Conservation (phyloP, 1,140 invertebrate genomes). For the Parasteatoda tepidariorum region DNA sequence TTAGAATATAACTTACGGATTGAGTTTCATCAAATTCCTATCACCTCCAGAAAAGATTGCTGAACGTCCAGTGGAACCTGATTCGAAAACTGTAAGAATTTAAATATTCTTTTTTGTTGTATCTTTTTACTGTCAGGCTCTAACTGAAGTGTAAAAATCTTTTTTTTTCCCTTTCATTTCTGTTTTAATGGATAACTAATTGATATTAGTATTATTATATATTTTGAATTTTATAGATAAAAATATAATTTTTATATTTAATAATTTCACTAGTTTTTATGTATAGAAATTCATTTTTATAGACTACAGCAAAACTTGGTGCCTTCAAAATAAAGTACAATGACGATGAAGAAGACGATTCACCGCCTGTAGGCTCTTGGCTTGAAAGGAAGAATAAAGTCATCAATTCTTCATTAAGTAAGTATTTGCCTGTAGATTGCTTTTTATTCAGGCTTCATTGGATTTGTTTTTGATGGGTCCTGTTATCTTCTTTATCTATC, state of each 20-base stretch:
- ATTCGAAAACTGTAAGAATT: slow-evolving; percentile 17
- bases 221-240: too few relatives aligned
- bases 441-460: too few relatives aligned
- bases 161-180: too few relatives aligned
- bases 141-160: too few relatives aligned
- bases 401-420: neutral
- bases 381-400: slow-evolving; percentile 35
- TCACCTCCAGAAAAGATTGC: slow-evolving; percentile 64
- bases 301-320: slow-evolving; percentile 69
- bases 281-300: too few relatives aligned
- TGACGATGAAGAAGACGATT: slow-evolving; percentile 64
- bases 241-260: too few relatives aligned
- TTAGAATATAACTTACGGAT: slow-evolving; percentile 78
- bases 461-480: too few relatives aligned
- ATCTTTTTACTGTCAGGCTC: neutral
- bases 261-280: too few relatives aligned
- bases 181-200: too few relatives aligned
- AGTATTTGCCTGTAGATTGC: too few relatives aligned
- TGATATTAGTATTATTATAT: too few relatives aligned
- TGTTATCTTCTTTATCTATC: too few relatives aligned
- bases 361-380: slow-evolving; percentile 1
- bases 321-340: slow-evolving; percentile 75
- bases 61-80: neutral
- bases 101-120: neutral
- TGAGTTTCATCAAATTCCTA: slow-evolving; percentile 82